Evolutionary conservation across 2,888 invertebrate species (phyloP), one percentile per base, ranked within the genome.

Genomic region (Acrocyrtus sp.): DNA sequence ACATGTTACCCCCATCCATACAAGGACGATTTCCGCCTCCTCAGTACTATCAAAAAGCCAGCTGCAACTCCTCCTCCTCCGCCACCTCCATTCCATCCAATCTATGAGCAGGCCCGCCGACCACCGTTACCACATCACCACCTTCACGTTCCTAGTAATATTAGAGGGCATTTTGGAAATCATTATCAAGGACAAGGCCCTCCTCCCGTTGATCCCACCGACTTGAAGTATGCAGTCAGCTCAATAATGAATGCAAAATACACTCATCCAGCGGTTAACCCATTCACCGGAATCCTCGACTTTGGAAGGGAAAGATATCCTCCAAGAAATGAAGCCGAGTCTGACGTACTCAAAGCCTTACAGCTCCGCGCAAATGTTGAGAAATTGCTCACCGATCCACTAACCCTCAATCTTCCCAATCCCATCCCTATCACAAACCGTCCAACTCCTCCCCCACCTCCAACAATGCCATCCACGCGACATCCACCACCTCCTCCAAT

Each of bases 241-340:
- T 45, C 66, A 3, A 66, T 66, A 6, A 66, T 66, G 47, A 66
- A 66, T 41, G 54, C 66, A 2, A 66, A 66, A 19, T 65, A 65
- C 19, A 53, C 47, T 19, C 29, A 45, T 27, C 66, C 66, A 39
- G 15, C 57, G 1, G 21, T 12, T 8, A 66, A 66, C 29, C 66
- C 66, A 10, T 66, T 66, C 26, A 1, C 6, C 12, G 39, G 57
- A 24, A 24, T 66, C 1, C 1, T 66, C 3, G 34, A 22, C 15
- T 6, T 27, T 45, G 27, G 43, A 2, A 3, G 26, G 2, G 6
- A 17, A 1, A n/a, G n/a, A n/a, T n/a, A n/a, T n/a, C 2, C 45
- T 15, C 19, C 27, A 10, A 29, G 34, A 12, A 34, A 57, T 15
- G 22, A 41, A 6, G 15, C 47, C 3, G 63, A 63, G 8, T 48